phyloP scores from a whole-genome alignment of 2,888 invertebrate species.

The Tachina lurida region DNA sequence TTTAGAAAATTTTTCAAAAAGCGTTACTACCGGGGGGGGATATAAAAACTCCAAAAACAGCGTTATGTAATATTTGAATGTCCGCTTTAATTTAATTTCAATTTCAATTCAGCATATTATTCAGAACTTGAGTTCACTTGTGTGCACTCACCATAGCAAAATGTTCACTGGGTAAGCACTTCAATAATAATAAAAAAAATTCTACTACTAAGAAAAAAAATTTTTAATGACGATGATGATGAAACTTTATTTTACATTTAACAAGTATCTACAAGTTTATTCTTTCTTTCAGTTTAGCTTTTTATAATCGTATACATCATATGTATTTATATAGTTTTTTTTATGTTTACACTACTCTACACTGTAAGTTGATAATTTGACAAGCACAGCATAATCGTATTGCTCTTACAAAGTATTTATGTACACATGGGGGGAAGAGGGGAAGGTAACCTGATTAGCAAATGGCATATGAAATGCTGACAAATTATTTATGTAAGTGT shows the following conservation, averaged over 20 bases:
- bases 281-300: conserved; percentile 39
- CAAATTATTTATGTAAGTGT: background rate
- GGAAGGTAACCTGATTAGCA: conserved; percentile 49
- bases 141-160: too few relatives aligned
- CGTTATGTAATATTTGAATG: too few relatives aligned
- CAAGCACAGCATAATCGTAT: conserved; percentile 67
- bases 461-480: background rate
- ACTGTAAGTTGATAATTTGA: conserved; percentile 62
- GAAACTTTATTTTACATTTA: conserved; percentile 51
- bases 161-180: background rate
- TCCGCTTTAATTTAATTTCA: too few relatives aligned
- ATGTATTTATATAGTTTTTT: background rate
- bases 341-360: conserved; percentile 57
- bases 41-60: too few relatives aligned
- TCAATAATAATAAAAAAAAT: background rate
- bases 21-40: too few relatives aligned
- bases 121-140: too few relatives aligned
- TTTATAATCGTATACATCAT: conserved; percentile 4
- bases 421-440: background rate
- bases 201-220: conserved; percentile 18
- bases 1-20: too few relatives aligned
- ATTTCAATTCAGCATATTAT: too few relatives aligned
- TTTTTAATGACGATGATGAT: conserved; percentile 43
- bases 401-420: conserved; percentile 45
- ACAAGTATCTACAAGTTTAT: conserved; percentile 39